Evolutionary conservation across 2,797 vertebrate genomes (phyloP).

Genomic region (Masticophis lateralis): DNA sequence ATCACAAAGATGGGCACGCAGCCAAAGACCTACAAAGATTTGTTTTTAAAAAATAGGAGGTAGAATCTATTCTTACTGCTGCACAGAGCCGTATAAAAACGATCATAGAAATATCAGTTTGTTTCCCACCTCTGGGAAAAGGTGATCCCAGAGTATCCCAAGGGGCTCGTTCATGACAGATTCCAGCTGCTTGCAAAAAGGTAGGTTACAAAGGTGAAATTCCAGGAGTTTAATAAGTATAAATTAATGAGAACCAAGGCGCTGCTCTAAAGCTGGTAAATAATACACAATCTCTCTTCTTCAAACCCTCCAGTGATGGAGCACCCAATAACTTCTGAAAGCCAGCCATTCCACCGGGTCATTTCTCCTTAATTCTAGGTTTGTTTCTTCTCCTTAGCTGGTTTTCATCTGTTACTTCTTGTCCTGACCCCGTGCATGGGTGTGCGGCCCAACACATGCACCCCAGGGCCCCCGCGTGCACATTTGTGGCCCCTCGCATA

Average conservation of each 20-base stretch:
- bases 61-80: neutral
- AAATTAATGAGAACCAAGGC: neutral
- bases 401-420: neutral
- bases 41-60: neutral
- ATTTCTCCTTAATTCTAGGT: neutral
- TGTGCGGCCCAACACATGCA: no score
- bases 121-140: neutral
- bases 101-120: neutral
- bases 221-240: neutral
- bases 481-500: no score
- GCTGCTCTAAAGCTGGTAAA: neutral
- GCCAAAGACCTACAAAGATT: neutral
- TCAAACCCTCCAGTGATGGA: neutral
- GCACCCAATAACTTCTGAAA: neutral
- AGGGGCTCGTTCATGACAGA: neutral
- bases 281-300: neutral
- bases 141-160: neutral
- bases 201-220: neutral
- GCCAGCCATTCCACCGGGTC: neutral
- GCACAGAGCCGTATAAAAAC: neutral
- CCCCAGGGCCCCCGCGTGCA: no score
- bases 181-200: neutral
- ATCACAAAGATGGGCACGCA: neutral
- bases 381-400: neutral
- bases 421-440: no score